Percentiles rank a stretch among this genome's conserved stretches.
Conservation (phyloP, 2,888 invertebrate species). For the Toxonevra muliebris region DNA sequence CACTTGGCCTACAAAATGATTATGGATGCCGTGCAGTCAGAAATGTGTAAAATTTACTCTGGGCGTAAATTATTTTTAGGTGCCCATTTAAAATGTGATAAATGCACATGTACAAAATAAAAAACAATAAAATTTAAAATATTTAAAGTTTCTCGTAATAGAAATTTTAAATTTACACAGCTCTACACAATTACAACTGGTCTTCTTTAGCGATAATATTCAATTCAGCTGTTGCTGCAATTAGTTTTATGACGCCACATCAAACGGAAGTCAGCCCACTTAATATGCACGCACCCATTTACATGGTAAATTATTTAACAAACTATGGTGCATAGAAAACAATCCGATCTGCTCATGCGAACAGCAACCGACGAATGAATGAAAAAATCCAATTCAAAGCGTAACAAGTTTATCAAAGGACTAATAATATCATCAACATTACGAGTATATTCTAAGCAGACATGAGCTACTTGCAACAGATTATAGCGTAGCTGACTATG, state of each 20-base stretch:
- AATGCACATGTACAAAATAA: constrained; percentile 34
- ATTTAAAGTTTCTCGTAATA: too few relatives aligned
- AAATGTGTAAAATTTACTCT: constrained; percentile 71
- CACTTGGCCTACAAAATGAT: constrained; percentile 73
- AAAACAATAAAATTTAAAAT: too few relatives aligned
- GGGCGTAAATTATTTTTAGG: constrained; percentile 46
- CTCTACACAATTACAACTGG: background rate
- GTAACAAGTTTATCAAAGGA: constrained; percentile 28
- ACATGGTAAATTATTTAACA: constrained; percentile 22
- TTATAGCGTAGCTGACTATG: background rate
- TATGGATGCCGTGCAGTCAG: constrained; percentile 72
- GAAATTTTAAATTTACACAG: too few relatives aligned
- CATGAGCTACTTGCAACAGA: constrained; percentile 24
- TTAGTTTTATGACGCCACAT: constrained; percentile 38
- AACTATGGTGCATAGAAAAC: background rate
- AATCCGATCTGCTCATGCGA: background rate
- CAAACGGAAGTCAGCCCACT: constrained; percentile 35
- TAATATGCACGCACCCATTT: constrained; percentile 8
- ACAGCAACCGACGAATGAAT: constrained; percentile 7
- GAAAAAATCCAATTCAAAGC: background rate
- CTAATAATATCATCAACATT: background rate
- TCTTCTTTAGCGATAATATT: constrained; percentile 9
- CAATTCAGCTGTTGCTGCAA: constrained; percentile 20
- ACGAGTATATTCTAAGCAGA: background rate
- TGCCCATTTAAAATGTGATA: constrained; percentile 45